These are phyloP conservation scores for Prionace glauca DNA, from an alignment of 2,797 vertebrate species.

Conservation along the genomic window DNA sequence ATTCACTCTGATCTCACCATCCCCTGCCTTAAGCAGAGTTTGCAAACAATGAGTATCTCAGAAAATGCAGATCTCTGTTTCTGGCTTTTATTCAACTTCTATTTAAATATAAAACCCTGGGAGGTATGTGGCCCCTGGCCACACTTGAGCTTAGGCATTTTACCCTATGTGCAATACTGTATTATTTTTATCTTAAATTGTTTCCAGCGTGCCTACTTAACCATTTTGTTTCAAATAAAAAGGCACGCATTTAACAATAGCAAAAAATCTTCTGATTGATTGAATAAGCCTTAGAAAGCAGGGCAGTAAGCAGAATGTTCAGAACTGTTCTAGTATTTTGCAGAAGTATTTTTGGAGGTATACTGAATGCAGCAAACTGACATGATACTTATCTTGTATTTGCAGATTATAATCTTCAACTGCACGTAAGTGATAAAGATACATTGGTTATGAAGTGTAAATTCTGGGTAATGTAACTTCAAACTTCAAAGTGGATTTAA, in stretches of 20 bases:
- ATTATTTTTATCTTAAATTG: not conserved
- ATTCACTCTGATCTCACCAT: no score
- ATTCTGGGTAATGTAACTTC: slow-evolving; percentile 11
- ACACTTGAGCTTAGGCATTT: not conserved
- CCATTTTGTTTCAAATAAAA: not conserved
- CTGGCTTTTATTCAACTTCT: no score
- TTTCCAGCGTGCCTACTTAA: not conserved
- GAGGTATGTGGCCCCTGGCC: no score
- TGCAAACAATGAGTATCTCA: no score
- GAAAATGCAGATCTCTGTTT: no score
- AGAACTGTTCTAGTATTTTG: not conserved
- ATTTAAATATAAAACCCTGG: no score
- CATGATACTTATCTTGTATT: not conserved
- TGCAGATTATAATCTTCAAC: not conserved
- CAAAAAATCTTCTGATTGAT: not conserved
- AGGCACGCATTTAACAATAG: not conserved
- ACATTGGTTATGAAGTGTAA: not conserved
- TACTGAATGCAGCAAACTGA: not conserved
- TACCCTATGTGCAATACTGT: not conserved
- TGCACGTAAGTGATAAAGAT: not conserved
- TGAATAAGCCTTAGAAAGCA: not conserved
- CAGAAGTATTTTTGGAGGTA: not conserved
- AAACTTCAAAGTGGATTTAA: not conserved
- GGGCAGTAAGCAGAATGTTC: not conserved
- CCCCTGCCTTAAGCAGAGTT: no score